Base-by-base conservation (phyloP, 2,888 invertebrate genomes). In the Rotaria magnacalcarata region DNA sequence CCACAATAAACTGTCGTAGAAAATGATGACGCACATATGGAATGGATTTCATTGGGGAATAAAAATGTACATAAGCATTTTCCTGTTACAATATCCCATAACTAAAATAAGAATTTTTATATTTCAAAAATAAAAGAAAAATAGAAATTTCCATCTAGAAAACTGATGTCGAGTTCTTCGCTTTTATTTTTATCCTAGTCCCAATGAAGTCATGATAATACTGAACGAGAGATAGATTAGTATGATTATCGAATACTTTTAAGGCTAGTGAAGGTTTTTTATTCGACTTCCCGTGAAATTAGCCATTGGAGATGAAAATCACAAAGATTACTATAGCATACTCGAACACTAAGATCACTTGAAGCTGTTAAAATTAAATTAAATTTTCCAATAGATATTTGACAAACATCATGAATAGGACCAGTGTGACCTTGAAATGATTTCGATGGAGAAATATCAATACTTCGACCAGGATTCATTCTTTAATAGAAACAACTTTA, bases 51-150 rank as follows among this genome's bases (percentile, higher is more conserved):
- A 80, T 43, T 47, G 3, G 80, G 80, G 47, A 43, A 80, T 80
- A 80, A 47, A 47, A 80, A 80, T 47, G 80, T 80, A n/a, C 80
- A 80, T 80, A 80, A n/a, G 47, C 80, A 80, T 80, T 80, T 80
- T 24, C 80, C 80, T 4, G 47, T 80, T 1, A 80, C 47, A 47
- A 80, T 80, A 47, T 80, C 80, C 80, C 80, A 80, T n/a, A 80
- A 47, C 80, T 80, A 74, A 16, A 19, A 21, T 0, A 8, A 74
- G 24, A 24, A 34, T 8, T n/a, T 3, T 34, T 47, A 4, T 14
- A 24, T 43, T 24, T 11, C 10, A 5, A 24, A 41, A 10, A 6
- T 24, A 11, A 24, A 24, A 21, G 47, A 21, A 4, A 43, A 47
- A 11, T n/a, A 80, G 34, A 21, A 34, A 34, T 34, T 34, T 34